Conservation (phyloP, 2,113 vertebrate species). For the Excalfactoria chinensis region DNA sequence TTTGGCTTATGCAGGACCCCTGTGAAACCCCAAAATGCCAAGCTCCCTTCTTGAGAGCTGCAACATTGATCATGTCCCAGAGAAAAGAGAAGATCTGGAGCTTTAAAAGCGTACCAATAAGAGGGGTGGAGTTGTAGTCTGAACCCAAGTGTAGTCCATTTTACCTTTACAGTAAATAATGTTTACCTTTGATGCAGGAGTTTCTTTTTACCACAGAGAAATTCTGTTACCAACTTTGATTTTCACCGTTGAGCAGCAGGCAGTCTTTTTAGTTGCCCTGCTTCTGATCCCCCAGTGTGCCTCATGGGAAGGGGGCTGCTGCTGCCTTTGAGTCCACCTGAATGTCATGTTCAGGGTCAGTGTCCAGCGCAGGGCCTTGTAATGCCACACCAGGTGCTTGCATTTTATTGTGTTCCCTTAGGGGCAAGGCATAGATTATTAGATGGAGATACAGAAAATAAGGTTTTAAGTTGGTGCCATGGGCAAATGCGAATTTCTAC, state of each 20-base stretch:
- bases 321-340: not conserved
- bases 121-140: not conserved
- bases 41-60: not conserved
- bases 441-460: not conserved
- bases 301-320: not conserved
- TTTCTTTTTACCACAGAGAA: not conserved
- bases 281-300: not conserved
- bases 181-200: not conserved
- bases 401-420: not conserved
- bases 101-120: not conserved
- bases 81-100: not conserved
- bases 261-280: not conserved
- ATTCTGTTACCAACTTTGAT: not conserved
- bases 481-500: not conserved
- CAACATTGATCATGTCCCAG: not conserved
- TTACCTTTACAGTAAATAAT: not conserved
- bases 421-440: not conserved
- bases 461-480: not conserved
- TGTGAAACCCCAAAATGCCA: not conserved
- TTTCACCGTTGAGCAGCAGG: not conserved
- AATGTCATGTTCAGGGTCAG: not conserved
- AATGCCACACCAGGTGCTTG: not conserved
- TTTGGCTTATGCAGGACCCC: not conserved
- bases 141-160: not conserved
- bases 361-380: not conserved